Percentiles rank a stretch among this genome's conserved stretches.
Evolutionary conservation across 1,140 invertebrate species (phyloP).

Genomic region (Macrocentrus cingulum): DNA sequence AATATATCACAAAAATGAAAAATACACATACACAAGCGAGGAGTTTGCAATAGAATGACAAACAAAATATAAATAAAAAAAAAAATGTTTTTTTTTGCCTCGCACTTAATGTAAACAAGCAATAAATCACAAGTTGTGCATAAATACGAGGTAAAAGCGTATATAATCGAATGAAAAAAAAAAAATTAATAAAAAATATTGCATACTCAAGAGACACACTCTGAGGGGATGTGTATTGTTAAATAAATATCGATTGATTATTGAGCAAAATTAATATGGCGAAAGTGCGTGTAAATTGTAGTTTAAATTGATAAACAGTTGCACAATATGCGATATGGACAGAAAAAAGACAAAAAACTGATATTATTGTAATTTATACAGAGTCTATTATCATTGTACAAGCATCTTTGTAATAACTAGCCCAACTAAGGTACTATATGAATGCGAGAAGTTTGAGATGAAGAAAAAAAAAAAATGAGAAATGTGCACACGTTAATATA

Average conservation of each 20-base stretch:
- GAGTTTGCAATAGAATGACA: not conserved
- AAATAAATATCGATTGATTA: constrained; percentile 34
- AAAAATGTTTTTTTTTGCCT: not conserved
- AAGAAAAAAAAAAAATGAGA: not conserved
- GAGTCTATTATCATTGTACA: constrained; percentile 53
- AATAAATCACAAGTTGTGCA: constrained; percentile 42
- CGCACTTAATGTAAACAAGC: constrained; percentile 42
- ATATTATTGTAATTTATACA: constrained; percentile 56
- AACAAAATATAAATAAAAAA: not conserved
- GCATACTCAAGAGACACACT: constrained; percentile 18
- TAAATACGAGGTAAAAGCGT: not conserved
- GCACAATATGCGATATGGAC: constrained; percentile 9
- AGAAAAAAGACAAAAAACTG: constrained; percentile 22
- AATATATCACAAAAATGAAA: too few relatives aligned
- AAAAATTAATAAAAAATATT: constrained; percentile 14
- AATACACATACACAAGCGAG: too few relatives aligned
- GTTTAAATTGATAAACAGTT: constrained; percentile 1
- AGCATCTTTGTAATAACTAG: constrained; percentile 46
- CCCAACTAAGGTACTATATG: not conserved
- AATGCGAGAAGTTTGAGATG: not conserved
- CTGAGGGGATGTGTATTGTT: constrained; percentile 39
- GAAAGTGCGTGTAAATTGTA: not conserved
- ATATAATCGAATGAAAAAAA: not conserved
- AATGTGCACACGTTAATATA: not conserved
- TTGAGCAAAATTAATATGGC: constrained; percentile 19